Evolutionary conservation across 1,140 invertebrate genomes (phyloP).

Genomic region (Aphaenogaster rudis): DNA sequence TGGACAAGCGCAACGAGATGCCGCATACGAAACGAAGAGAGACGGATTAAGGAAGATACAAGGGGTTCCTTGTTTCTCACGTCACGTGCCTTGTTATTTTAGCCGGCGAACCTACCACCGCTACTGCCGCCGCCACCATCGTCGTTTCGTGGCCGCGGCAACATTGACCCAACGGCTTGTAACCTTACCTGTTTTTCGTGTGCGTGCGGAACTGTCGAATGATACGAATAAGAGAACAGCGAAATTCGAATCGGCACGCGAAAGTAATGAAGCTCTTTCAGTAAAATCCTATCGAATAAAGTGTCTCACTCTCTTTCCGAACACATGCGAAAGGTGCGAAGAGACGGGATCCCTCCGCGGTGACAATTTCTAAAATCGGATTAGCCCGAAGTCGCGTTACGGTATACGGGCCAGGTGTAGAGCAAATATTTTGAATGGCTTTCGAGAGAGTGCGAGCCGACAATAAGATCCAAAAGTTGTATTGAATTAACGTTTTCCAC

Average conservation of each 20-base stretch:
- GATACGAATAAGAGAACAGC: not conserved
- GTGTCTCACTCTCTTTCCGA: not conserved
- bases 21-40: slow-evolving; percentile 61
- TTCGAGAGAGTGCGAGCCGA: slow-evolving; percentile 35
- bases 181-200: slow-evolving; percentile 29
- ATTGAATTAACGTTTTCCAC: slow-evolving; percentile 66
- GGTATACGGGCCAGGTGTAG: slow-evolving; percentile 46
- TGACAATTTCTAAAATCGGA: slow-evolving; percentile 40
- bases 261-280: not conserved
- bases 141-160: slow-evolving; percentile 57
- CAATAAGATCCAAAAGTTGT: slow-evolving; percentile 20
- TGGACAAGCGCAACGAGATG: slow-evolving; percentile 1
- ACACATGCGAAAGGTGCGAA: not conserved
- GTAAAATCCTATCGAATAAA: not conserved
- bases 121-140: not conserved
- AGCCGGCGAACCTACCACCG: slow-evolving; percentile 44
- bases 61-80: slow-evolving; percentile 80
- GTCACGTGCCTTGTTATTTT: slow-evolving; percentile 75
- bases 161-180: slow-evolving; percentile 66
- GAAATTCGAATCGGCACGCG: slow-evolving; percentile 25
- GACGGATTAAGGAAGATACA: slow-evolving; percentile 70
- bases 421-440: slow-evolving; percentile 64
- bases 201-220: slow-evolving; percentile 18
- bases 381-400: slow-evolving; percentile 50
- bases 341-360: slow-evolving; percentile 18